Base-by-base conservation (phyloP, 2,888 invertebrate species). In the Conchocele bisecta region DNA sequence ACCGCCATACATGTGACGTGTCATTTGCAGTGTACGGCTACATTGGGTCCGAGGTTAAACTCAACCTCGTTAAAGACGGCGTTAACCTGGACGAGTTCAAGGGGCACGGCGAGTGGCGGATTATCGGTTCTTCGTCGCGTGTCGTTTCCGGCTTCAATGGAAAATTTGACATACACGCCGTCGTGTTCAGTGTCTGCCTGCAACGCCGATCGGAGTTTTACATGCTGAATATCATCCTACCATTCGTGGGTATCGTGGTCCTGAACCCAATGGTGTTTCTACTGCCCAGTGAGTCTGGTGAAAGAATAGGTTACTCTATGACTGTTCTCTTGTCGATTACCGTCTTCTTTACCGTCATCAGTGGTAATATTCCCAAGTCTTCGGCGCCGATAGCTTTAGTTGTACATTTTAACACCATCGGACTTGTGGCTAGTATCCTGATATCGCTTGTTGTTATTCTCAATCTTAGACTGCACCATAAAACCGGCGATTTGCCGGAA, bases 331-430 rank as follows among this genome's bases (percentile, higher is more conserved):
- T 65, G 11, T 58, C 65, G 1, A 31, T 65, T 4, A 57, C 65
- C 1, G 65, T 65, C 3, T 65, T 65, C 20, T 39, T 57, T 13
- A 65, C 64, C 20, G 37, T 64, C 1, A 48, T 42, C 0, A 31
- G 57, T 17, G 57, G 50, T n/a, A 29, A 57, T 11, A 29, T 65
- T 13, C 65, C 65, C 24, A 65, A 65, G 33, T 57, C 56, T 17
- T 31, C 57, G 11, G 39, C 48, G 1, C 65, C 65, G 17, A 26
- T 48, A 24, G 54, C 65, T 7, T 26, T 65, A 28, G 39, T 65
- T 6, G 48, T 37, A 20, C 20, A 37, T 17, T 65, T 53, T 11
- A 46, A 57, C n/a, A 39, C 57, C 2, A 44, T 37, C 7, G 44
- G 44, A 15, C 28, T 65, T 24, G 31, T 65, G 9, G 24, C 51